Evolutionary conservation across 2,113 vertebrate genomes (phyloP), one percentile per base, ranked within the genome.

Genomic region (Rafetus swinhoei): DNA sequence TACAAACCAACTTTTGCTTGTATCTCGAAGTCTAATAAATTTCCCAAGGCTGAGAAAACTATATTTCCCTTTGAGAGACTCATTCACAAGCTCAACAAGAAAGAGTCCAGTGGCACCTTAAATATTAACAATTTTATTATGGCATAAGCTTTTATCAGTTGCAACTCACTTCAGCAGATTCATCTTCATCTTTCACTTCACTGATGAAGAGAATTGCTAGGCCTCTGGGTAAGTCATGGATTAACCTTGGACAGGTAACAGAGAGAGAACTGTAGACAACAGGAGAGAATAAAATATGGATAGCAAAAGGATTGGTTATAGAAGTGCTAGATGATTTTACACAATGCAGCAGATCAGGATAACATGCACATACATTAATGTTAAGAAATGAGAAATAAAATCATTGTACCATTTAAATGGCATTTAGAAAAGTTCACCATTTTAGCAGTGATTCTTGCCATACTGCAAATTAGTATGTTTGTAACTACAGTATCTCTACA

Each of bases 381-480:
- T 90, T 93, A 89, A 85, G 53, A 91, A 90, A 85, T 0, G 2
- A 91, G 87, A 53, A 50, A 69, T 89, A 87, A 84, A 95, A 94
- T 53, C 94, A 93, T 53, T 19, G 54, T 94, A 95, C 95, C 94
- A 90, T 95, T 93, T 45, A 96, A 84, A 25, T 96, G 93, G 95
- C 93, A 97, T 97, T 97, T 97, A 94, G 95, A 93, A 96, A 97
- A 97, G 95, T 96, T 97, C 95, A 94, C 55, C 79, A 15, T 86
- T 95, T 87, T 94, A 82, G 32, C 16, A 94, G 79, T 2, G 0
- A 92, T 93, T 82, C 84, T 76, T 90, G 65, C 89, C 45, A 82
- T 92, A 95, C 0, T 87, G 54, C 76, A 94, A 89, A 94, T 91
- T 83, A 91, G 84, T 90, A 95, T 93, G 92, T 88, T 87, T 89